phyloP scores from a whole-genome alignment of 2,797 vertebrate genomes.

The Cheirogaleus major region DNA sequence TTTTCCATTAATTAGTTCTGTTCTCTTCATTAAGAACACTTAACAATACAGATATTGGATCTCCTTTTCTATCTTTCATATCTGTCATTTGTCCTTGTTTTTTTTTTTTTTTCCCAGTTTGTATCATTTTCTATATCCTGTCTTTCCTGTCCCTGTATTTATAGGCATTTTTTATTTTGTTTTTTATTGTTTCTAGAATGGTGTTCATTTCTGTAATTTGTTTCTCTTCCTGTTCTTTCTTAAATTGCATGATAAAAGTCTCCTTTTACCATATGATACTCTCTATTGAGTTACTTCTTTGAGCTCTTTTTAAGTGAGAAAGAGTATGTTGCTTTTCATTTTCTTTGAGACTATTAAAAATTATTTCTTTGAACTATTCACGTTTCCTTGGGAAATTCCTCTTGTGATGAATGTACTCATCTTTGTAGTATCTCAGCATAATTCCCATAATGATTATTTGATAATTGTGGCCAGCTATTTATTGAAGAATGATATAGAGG shows the following conservation, averaged over 20 bases:
- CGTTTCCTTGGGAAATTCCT: neutral
- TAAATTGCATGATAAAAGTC: neutral
- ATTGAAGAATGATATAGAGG: neutral
- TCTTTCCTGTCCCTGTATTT: neutral
- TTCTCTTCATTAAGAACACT: neutral
- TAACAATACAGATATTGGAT: neutral
- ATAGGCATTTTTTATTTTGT: neutral
- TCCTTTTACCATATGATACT: neutral
- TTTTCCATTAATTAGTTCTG: neutral
- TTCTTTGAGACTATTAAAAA: neutral
- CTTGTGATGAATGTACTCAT: neutral
- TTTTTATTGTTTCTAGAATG: conserved; percentile 4
- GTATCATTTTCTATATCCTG: neutral
- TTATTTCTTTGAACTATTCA: neutral
- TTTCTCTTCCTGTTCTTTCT: neutral
- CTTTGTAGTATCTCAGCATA: neutral
- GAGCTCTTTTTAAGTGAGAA: neutral
- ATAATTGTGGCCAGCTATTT: neutral
- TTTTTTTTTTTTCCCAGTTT: neutral
- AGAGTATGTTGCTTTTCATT: neutral
- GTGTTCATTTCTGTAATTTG: neutral
- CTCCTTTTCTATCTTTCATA: neutral
- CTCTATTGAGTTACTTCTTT: neutral
- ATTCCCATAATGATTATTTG: neutral
- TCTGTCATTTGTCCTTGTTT: neutral